Evolutionary conservation across 2,797 vertebrate genomes (phyloP).

Genomic region (Ceryle rudis): DNA sequence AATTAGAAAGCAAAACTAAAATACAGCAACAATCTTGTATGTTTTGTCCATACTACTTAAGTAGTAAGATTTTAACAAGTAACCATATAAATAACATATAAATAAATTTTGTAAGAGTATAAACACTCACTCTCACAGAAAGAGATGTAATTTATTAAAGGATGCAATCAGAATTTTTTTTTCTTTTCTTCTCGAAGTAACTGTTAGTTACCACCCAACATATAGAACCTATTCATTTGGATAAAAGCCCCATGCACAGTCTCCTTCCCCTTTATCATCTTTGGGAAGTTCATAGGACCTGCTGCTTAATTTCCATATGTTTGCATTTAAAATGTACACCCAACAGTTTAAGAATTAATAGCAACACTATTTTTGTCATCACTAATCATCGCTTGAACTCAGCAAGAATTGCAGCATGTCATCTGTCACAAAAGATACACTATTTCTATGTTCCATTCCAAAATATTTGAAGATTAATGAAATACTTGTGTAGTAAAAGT

Average conservation of each 20-base stretch:
- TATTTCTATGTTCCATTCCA: neutral
- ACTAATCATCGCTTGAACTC: neutral
- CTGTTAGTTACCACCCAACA: neutral
- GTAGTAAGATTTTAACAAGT: neutral
- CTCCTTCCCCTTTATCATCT: neutral
- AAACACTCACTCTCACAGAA: neutral
- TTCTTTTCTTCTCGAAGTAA: neutral
- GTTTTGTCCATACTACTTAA: neutral
- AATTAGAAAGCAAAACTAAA: neutral
- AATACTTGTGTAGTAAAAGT: neutral
- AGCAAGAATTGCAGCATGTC: neutral
- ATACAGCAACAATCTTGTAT: neutral
- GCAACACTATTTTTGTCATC: neutral
- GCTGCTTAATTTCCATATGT: neutral
- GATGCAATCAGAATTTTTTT: neutral
- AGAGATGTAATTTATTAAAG: neutral
- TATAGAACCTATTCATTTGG: neutral
- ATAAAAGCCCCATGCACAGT: neutral
- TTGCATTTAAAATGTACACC: neutral
- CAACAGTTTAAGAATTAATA: neutral
- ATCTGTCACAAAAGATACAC: neutral
- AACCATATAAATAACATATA: too few species aligned
- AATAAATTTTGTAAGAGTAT: too few species aligned
- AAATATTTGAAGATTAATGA: neutral
- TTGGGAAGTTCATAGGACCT: neutral